phyloP scores from a whole-genome alignment of 2,797 vertebrate genomes.

The Lacerta agilis region DNA sequence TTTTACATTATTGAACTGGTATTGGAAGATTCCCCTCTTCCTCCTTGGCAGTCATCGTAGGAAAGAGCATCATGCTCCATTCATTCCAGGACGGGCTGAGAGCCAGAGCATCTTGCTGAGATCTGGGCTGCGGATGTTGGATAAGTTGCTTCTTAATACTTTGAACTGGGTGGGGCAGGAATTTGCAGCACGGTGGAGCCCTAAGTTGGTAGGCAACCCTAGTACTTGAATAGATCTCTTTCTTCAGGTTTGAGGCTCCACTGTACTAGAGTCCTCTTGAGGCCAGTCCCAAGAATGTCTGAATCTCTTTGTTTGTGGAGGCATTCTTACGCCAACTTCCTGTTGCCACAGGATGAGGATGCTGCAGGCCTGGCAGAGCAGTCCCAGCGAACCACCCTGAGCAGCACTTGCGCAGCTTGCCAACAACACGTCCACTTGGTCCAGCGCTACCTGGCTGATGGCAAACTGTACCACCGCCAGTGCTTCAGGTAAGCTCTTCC shows the following conservation, averaged over 20 bases:
- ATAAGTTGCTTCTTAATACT: neutral
- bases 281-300: constrained; percentile 5
- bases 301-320: accelerated
- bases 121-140: neutral
- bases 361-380: constrained; percentile 18
- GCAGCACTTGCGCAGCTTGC: constrained; percentile 88
- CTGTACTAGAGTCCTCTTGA: neutral
- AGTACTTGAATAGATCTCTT: constrained; percentile 1
- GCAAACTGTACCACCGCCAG: constrained; percentile 95
- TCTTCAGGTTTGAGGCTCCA: too few relatives aligned
- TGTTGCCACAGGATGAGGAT: constrained; percentile 55
- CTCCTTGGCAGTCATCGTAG: neutral
- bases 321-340: neutral
- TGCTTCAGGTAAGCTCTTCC: constrained; percentile 89
- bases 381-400: constrained; percentile 56
- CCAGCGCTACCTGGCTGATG: constrained; percentile 91
- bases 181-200: neutral
- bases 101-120: constrained; percentile 11
- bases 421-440: constrained; percentile 95
- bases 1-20: neutral
- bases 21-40: constrained; percentile 14
- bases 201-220: neutral
- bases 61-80: neutral
- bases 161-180: neutral
- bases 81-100: constrained; percentile 47